Conservation (phyloP, 92 coral and sea anemone species). For the Scolanthus callimorphus region DNA sequence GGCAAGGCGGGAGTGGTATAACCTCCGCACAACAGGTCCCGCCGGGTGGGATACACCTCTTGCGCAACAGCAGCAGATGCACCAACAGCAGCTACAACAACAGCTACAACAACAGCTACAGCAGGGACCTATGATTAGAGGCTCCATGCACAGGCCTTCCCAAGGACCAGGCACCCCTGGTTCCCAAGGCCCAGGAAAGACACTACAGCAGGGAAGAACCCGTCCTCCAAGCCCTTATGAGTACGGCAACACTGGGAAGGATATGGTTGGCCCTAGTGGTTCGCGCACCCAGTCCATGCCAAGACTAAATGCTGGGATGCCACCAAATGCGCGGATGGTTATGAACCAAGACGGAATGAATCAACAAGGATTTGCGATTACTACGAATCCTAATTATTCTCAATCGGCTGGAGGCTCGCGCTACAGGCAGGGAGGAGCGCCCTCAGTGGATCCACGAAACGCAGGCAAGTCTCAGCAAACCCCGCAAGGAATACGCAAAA, state of each 20-base stretch:
- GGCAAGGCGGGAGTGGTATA: not conserved
- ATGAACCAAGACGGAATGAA: not conserved
- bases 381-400: too few species aligned
- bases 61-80: too few species aligned
- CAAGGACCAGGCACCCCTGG: too few species aligned
- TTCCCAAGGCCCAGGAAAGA: too few species aligned
- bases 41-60: not conserved
- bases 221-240: constrained; percentile 33
- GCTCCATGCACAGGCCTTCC: not conserved
- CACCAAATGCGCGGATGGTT: not conserved
- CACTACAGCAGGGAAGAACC: constrained; percentile 8
- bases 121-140: not conserved
- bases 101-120: too few species aligned
- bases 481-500: not conserved
- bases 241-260: constrained; percentile 27
- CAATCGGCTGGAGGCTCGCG: constrained; percentile 5
- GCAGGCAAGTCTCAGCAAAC: constrained; percentile 1
- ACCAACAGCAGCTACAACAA: too few species aligned
- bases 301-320: not conserved
- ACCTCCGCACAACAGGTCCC: not conserved
- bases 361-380: not conserved
- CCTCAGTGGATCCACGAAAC: not conserved
- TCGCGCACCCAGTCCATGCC: not conserved
- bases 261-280: not conserved
- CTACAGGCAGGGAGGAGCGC: not conserved